Evolutionary conservation across 2,888 invertebrate genomes (phyloP).

Genomic region (Dexiosoma caninum): DNA sequence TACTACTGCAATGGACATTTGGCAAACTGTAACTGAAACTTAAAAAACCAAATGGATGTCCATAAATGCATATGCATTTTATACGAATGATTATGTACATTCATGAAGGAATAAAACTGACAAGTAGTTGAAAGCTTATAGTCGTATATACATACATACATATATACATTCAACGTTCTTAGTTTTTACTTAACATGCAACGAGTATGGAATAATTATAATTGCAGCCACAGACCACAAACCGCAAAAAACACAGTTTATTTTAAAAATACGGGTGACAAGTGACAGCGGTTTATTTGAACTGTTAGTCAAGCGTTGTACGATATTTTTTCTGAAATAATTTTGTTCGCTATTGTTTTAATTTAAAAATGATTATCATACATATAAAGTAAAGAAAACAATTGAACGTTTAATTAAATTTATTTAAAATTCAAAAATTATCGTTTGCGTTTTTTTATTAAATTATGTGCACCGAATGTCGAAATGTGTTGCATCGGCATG

Average conservation of each 20-base stretch:
- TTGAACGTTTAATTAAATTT: not conserved
- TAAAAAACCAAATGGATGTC: not conserved
- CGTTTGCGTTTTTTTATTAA: too few relatives aligned
- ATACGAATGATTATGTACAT: not conserved
- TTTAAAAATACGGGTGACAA: constrained; percentile 23
- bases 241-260: constrained; percentile 27
- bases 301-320: constrained; percentile 1
- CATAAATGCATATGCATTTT: not conserved
- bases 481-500: too few relatives aligned
- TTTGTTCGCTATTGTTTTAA: not conserved
- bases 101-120: not conserved
- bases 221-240: constrained; percentile 33
- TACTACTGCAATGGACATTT: constrained; percentile 41
- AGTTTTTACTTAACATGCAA: not conserved
- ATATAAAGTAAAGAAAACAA: not conserved
- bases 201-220: constrained; percentile 37
- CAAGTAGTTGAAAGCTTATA: not conserved
- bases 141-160: too few relatives aligned
- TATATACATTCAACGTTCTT: not conserved
- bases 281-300: constrained; percentile 39
- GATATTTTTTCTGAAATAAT: too few relatives aligned
- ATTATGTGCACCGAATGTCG: too few relatives aligned
- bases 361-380: not conserved
- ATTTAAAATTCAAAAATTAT: too few relatives aligned
- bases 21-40: constrained; percentile 16